Evolutionary conservation across 1,140 invertebrate genomes (phyloP), one percentile per base, ranked within the genome.

Genomic region (Drosophila persimilis): DNA sequence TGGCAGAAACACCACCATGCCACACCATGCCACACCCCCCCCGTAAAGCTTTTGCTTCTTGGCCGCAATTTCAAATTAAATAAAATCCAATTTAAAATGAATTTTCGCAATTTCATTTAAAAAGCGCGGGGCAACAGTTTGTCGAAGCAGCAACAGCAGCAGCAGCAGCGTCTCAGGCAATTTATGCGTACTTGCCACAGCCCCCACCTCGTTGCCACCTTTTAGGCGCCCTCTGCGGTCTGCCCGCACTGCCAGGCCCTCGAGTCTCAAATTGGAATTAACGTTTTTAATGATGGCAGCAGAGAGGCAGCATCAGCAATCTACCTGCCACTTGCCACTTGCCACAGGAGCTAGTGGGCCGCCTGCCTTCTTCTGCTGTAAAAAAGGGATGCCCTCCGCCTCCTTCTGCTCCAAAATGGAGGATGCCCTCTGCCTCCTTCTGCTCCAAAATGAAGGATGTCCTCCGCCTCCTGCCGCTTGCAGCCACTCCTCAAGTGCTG

Each of bases 1-100:
- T 64, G 66, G 81, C 50, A 73, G 53, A 62, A 51, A 62, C 57
- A 55, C 66, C 66, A 61, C 35, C 45, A 29, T n/a, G 39, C 53
- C 15, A 15, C 17, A 20, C 24, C 24, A 5, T 24, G 3, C 24
- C 26, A 8, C 44, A 26, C 41, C 52, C 26, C 39, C 13, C 17
- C n/a, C 24, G 20, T 70, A 86, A 86, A 86, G 81, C 81, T 78
- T 75, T 75, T 61, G 66, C 75, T 63, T 58, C 59, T 57, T 86
- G 71, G 74, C 83, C 83, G 72, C 83, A 88, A 39, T 39, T 83
- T 88, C 75, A 88, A 88, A 88, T 88, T 88, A 88, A 88, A 88
- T 88, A 88, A 88, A 88, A 88, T 88, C 83, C 83, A 88, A 88
- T 88, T 88, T 88, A 88, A 88, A 88, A 88, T 88, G 83, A 88